Evolutionary conservation across 1,140 invertebrate genomes (phyloP).

Genomic region (Schlechtendalia chinensis): DNA sequence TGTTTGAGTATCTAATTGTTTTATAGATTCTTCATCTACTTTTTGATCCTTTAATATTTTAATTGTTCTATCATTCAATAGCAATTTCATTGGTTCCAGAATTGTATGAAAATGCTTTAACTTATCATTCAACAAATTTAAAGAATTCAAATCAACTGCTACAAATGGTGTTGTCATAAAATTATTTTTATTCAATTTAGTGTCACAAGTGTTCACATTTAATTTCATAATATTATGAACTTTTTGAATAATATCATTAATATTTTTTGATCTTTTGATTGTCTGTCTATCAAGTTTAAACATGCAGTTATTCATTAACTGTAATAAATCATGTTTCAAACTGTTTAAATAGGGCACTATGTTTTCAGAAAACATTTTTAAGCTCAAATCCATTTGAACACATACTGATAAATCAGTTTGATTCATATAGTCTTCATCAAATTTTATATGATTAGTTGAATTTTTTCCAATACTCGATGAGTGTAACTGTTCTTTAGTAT

Average conservation of each 20-base stretch:
- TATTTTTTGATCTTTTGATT: neutral
- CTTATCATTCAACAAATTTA: neutral
- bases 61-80: neutral
- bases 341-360: slow-evolving; percentile 7
- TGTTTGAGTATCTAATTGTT: neutral
- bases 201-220: neutral
- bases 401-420: neutral
- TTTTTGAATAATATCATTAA: neutral
- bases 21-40: neutral
- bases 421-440: neutral
- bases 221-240: neutral
- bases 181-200: neutral
- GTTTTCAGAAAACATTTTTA: slow-evolving; percentile 8
- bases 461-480: neutral
- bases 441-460: neutral
- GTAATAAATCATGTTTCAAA: slow-evolving; percentile 7
- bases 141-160: neutral
- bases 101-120: neutral
- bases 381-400: slow-evolving; percentile 6
- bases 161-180: neutral
- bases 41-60: too few species aligned
- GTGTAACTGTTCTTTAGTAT: neutral
- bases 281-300: neutral
- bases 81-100: neutral
- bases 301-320: neutral